phyloP scores from a whole-genome alignment of 2,888 invertebrate species.

The Agonum fuliginosum region DNA sequence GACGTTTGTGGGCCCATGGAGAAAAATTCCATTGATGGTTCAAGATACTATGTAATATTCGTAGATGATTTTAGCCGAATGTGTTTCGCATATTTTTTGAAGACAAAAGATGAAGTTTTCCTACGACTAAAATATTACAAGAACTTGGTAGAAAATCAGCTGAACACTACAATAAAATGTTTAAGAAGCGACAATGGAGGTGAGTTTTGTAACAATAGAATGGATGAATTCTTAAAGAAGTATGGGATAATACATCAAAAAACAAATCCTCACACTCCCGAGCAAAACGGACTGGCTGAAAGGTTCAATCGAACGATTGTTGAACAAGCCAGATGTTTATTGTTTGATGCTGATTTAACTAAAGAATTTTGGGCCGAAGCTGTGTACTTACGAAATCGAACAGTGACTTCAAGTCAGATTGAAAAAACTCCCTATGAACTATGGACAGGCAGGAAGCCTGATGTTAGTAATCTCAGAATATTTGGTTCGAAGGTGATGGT shows the following conservation, averaged over 20 bases:
- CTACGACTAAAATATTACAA: conserved; percentile 63
- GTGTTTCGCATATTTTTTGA: conserved; percentile 64
- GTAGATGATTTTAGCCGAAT: conserved; percentile 65
- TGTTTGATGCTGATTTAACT: conserved; percentile 33
- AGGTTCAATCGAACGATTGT: conserved; percentile 62
- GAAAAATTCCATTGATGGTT: conserved; percentile 62
- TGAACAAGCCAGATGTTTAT: conserved; percentile 64
- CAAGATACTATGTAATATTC: conserved; percentile 65
- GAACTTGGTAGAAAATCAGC: conserved; percentile 63
- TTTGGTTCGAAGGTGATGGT: conserved; percentile 49
- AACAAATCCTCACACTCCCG: conserved; percentile 54
- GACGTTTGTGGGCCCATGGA: conserved; percentile 66
- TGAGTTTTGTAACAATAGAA: conserved; percentile 62
- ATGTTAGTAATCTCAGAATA: conserved; percentile 62
- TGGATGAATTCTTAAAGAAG: conserved; percentile 61
- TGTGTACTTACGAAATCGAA: conserved; percentile 51
- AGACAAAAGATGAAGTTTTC: conserved; percentile 63
- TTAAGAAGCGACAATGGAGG: conserved; percentile 64
- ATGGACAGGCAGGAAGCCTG: conserved; percentile 61
- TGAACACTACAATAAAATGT: conserved; percentile 63
- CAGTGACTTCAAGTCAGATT: conserved; percentile 22
- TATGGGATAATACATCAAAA: conserved; percentile 59
- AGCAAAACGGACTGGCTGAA: conserved; percentile 61
- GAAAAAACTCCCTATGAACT: conserved; percentile 56
- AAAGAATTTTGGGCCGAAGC: conserved; percentile 40